A percentile compares a stretch with the other conserved stretches of the same genome.
phyloP scores from a whole-genome alignment of 2,888 invertebrate species.

The Sepiola atlantica region DNA sequence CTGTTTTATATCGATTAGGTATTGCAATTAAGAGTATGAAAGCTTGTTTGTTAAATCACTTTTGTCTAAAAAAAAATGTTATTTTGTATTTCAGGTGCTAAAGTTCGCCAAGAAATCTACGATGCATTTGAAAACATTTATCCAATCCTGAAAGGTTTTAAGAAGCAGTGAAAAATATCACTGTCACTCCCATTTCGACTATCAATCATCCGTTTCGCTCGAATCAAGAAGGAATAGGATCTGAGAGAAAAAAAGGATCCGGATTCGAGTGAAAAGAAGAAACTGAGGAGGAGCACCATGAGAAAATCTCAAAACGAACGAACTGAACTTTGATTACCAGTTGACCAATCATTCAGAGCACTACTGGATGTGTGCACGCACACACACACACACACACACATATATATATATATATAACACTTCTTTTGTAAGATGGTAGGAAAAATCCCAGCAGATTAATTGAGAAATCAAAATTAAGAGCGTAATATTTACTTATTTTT shows the following conservation, averaged over 20 bases:
- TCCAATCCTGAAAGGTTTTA: slow-evolving; percentile 94
- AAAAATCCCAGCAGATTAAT: no score
- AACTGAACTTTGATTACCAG: neutral
- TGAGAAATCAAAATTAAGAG: no score
- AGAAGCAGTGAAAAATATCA: slow-evolving; percentile 78
- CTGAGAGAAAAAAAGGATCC: neutral
- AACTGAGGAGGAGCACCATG: neutral
- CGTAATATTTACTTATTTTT: no score
- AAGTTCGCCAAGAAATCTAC: slow-evolving; percentile 90
- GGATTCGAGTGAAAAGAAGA: neutral
- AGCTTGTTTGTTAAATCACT: no score
- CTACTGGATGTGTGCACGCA: neutral
- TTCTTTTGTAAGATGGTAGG: no score
- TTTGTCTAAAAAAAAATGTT: no score
- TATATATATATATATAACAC: no score
- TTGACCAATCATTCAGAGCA: neutral
- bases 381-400: no score
- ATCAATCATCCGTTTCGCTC: neutral
- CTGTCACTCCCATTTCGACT: neutral
- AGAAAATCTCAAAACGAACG: neutral
- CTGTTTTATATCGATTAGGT: no score
- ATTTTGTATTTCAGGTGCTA: slow-evolving; percentile 82
- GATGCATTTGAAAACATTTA: slow-evolving; percentile 96
- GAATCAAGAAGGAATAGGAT: neutral
- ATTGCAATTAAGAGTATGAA: no score